Conservation (phyloP, 2,113 vertebrate species). For the Bufo gargarizans region DNA sequence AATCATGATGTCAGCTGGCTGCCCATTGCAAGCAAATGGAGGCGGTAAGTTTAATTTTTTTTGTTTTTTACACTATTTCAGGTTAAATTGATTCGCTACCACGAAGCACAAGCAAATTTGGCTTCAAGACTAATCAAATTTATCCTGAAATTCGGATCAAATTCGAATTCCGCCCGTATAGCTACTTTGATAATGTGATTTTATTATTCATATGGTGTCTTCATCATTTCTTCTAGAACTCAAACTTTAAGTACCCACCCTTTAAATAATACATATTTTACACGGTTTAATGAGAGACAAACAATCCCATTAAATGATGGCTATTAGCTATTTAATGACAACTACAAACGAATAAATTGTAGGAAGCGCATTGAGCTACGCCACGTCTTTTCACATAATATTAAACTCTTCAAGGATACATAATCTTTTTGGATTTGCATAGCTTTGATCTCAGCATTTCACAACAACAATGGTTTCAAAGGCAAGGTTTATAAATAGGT, state of each 20-base stretch:
- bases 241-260: slow-evolving; percentile 10
- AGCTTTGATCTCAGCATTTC: slow-evolving; percentile 47
- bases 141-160: too few relatives aligned
- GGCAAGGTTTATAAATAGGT: slow-evolving; percentile 50
- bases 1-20: too few relatives aligned
- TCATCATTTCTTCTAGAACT: not conserved
- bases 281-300: slow-evolving; percentile 15
- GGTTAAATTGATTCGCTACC: too few relatives aligned
- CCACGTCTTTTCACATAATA: slow-evolving; percentile 19
- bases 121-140: too few relatives aligned
- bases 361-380: not conserved
- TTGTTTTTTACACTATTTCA: too few relatives aligned
- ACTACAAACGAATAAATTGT: slow-evolving; percentile 22
- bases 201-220: not conserved
- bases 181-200: not conserved
- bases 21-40: too few relatives aligned
- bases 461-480: slow-evolving; percentile 47
- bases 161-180: not conserved
- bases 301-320: slow-evolving; percentile 16
- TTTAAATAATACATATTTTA: slow-evolving; percentile 10
- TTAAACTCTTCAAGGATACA: slow-evolving; percentile 15
- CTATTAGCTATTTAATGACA: slow-evolving; percentile 27
- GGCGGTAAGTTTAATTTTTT: too few relatives aligned
- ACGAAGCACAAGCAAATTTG: too few relatives aligned
- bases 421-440: slow-evolving; percentile 35